Evolutionary conservation across 2,113 vertebrate species (phyloP).

Genomic region (Hypocryptadius cinnamomeus): DNA sequence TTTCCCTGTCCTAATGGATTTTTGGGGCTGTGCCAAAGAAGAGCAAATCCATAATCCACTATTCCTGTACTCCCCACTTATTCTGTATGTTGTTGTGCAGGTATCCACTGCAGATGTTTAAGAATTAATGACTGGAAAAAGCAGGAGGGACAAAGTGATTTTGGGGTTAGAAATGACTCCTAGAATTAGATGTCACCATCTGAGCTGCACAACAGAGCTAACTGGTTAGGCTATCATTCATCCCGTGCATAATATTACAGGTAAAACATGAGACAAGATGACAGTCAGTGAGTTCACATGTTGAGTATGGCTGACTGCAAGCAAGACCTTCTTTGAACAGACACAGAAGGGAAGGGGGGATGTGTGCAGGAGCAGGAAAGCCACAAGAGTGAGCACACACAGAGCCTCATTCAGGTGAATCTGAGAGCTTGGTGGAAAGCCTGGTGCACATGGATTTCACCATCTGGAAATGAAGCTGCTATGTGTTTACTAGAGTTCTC

Average conservation of each 20-base stretch:
- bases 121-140: not conserved
- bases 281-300: not conserved
- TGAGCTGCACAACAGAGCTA: not conserved
- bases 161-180: not conserved
- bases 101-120: not conserved
- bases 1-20: not conserved
- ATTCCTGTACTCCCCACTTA: not conserved
- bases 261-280: not conserved
- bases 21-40: not conserved
- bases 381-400: not conserved
- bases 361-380: not conserved
- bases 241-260: not conserved
- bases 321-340: not conserved
- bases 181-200: not conserved
- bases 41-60: not conserved
- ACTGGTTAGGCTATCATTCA: not conserved
- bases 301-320: not conserved
- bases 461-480: constrained; percentile 57
- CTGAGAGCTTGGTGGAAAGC: not conserved
- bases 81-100: not conserved
- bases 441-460: not conserved
- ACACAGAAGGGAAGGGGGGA: not conserved
- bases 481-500: constrained; percentile 43
- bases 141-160: not conserved
- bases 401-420: constrained; percentile 49